Conservation (phyloP, 2,888 invertebrate species). For the Ectemnius lituratus region DNA sequence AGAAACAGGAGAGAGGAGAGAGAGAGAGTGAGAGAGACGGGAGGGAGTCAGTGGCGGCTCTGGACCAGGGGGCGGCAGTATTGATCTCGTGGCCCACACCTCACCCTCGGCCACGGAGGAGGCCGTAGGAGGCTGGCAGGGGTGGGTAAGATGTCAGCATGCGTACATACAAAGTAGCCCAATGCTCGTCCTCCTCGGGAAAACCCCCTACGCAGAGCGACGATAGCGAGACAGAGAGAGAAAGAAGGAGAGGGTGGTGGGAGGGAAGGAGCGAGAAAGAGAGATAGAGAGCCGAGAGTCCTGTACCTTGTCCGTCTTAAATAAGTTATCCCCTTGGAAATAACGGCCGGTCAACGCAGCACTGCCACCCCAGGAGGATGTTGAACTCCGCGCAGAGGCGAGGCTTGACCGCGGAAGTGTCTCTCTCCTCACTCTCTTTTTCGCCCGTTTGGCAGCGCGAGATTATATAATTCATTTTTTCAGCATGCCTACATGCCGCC, state of each 20-base stretch:
- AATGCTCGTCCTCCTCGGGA: conserved; percentile 46
- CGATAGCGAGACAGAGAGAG: too few species aligned
- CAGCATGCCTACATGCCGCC: not conserved
- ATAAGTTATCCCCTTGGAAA: conserved; percentile 55
- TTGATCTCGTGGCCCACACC: conserved; percentile 74
- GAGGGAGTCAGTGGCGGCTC: conserved; percentile 66
- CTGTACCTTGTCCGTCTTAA: conserved; percentile 58
- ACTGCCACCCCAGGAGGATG: conserved; percentile 12
- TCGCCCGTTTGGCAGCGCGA: not conserved
- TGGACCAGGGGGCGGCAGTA: conserved; percentile 76
- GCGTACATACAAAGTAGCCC: conserved; percentile 78
- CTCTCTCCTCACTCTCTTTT: conserved; percentile 32
- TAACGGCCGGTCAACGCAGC: conserved; percentile 36
- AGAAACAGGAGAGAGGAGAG: too few species aligned
- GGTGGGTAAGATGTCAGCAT: conserved; percentile 77
- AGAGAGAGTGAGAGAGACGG: conserved; percentile 30
- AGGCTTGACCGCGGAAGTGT: conserved; percentile 32
- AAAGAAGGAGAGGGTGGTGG: too few species aligned
- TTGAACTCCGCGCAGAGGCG: conserved; percentile 2
- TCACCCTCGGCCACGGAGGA: conserved; percentile 58
- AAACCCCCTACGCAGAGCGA: conserved; percentile 33
- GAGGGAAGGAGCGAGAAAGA: too few species aligned
- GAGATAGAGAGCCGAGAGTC: conserved; percentile 15
- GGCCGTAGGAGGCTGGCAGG: conserved; percentile 65
- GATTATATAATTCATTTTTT: not conserved